A percentile compares a stretch with the other conserved stretches of the same genome.
Conservation (phyloP, 35 echinoderm and acorn worm genomes). For the Chiridota heheva region DNA sequence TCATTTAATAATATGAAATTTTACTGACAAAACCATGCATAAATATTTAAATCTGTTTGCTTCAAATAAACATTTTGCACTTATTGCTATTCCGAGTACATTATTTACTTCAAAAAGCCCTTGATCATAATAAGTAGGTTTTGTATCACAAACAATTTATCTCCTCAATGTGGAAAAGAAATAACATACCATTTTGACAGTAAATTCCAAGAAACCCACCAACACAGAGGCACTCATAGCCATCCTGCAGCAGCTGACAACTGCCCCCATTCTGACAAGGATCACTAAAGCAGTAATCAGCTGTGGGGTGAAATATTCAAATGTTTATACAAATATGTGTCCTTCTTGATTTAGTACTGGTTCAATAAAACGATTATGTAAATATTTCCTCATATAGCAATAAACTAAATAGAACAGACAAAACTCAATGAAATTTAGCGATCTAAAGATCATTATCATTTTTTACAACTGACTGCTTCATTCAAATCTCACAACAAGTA, state of each 20-base stretch:
- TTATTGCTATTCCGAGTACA: too few relatives aligned
- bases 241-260: slow-evolving; percentile 43
- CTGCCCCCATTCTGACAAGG: slow-evolving; percentile 73
- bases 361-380: background rate
- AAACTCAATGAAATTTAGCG: background rate
- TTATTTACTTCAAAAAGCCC: too few relatives aligned
- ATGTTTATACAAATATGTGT: background rate
- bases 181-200: slow-evolving; percentile 64
- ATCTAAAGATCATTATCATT: background rate
- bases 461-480: background rate
- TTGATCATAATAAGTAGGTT: too few relatives aligned
- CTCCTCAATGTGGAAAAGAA: background rate
- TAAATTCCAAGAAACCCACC: slow-evolving; percentile 55
- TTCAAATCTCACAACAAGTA: too few relatives aligned
- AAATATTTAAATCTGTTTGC: too few relatives aligned
- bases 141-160: too few relatives aligned
- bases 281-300: slow-evolving; percentile 59
- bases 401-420: background rate
- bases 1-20: too few relatives aligned
- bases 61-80: too few relatives aligned
- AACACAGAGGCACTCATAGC: slow-evolving; percentile 62
- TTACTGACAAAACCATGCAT: too few relatives aligned
- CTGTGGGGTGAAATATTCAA: slow-evolving; percentile 11
- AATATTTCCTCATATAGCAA: background rate
- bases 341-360: background rate